These are phyloP conservation scores for Macrostomum cliftonense DNA, from an alignment of 2,888 invertebrate genomes.

Conservation along the genomic window DNA sequence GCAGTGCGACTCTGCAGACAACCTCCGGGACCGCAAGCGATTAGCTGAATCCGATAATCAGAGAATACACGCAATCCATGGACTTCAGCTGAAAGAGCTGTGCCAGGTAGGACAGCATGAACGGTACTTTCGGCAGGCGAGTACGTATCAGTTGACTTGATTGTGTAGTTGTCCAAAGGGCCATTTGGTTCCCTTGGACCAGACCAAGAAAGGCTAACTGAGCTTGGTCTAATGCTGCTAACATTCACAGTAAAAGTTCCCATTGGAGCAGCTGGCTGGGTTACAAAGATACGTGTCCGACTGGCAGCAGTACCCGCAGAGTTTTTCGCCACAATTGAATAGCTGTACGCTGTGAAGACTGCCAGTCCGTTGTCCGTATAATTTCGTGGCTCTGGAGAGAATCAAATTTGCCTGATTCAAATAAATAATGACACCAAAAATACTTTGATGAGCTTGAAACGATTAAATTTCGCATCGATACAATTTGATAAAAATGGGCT, in stretches of 20 bases:
- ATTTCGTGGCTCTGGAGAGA: slow-evolving; percentile 16
- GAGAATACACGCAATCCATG: slow-evolving; percentile 22
- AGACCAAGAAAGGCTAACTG: slow-evolving; percentile 24
- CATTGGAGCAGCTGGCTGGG: slow-evolving; percentile 23
- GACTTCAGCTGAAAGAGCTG: no score
- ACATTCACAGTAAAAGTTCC: slow-evolving; percentile 19
- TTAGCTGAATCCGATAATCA: slow-evolving; percentile 24
- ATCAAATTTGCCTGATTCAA: no score
- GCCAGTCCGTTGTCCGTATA: slow-evolving; percentile 21
- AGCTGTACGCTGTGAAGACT: slow-evolving; percentile 28
- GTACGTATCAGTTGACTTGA: slow-evolving; percentile 15
- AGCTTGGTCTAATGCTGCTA: slow-evolving; percentile 12
- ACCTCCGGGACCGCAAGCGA: slow-evolving; percentile 28
- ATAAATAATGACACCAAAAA: no score
- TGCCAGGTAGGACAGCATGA: no score
- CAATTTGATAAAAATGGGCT: no score
- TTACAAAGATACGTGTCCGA: slow-evolving; percentile 21
- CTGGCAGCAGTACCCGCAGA: slow-evolving; percentile 22
- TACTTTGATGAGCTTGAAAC: no score
- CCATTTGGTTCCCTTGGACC: slow-evolving; percentile 25
- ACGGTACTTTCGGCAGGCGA: no score
- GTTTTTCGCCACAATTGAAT: slow-evolving; percentile 26
- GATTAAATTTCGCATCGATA: no score
- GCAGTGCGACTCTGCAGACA: slow-evolving; percentile 23
- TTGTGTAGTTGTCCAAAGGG: slow-evolving; percentile 20